Percentiles rank a stretch among this genome's conserved stretches.
These are phyloP conservation scores for Eristalis intricaria DNA, from an alignment of 2,888 invertebrate genomes.

Conservation along the genomic window DNA sequence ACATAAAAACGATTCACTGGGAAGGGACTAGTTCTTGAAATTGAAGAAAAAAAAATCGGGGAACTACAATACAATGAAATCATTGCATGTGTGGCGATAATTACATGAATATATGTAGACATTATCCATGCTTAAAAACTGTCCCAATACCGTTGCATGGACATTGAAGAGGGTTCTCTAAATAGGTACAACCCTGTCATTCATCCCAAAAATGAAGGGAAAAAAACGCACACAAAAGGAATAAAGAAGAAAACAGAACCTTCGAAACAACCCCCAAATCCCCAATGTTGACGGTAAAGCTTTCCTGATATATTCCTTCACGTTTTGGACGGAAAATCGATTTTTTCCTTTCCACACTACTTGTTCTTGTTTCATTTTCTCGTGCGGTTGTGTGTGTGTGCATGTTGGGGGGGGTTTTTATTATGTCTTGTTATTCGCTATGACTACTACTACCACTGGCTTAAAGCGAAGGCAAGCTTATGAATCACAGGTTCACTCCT, in stretches of 20 bases:
- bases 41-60: neutral
- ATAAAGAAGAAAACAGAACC: conserved; percentile 21
- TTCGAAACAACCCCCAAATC: conserved; percentile 24
- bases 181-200: conserved; percentile 37
- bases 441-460: conserved; percentile 4
- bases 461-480: conserved; percentile 33
- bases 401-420: neutral
- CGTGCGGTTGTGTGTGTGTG: neutral
- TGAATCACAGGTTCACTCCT: conserved; percentile 40
- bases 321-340: conserved; percentile 56
- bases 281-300: conserved; percentile 36
- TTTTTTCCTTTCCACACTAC: conserved; percentile 31
- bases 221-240: conserved; percentile 11
- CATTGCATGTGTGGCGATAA: conserved; percentile 25
- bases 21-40: neutral
- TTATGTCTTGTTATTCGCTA: conserved; percentile 34
- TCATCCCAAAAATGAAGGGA: neutral
- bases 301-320: conserved; percentile 21
- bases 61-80: conserved; percentile 16
- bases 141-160: conserved; percentile 29
- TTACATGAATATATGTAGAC: conserved; percentile 23
- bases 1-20: neutral
- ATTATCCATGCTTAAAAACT: conserved; percentile 40
- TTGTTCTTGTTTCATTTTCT: conserved; percentile 38
- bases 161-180: neutral